Conservation (phyloP, 2,797 vertebrate species). For the Taenioides sp. region DNA sequence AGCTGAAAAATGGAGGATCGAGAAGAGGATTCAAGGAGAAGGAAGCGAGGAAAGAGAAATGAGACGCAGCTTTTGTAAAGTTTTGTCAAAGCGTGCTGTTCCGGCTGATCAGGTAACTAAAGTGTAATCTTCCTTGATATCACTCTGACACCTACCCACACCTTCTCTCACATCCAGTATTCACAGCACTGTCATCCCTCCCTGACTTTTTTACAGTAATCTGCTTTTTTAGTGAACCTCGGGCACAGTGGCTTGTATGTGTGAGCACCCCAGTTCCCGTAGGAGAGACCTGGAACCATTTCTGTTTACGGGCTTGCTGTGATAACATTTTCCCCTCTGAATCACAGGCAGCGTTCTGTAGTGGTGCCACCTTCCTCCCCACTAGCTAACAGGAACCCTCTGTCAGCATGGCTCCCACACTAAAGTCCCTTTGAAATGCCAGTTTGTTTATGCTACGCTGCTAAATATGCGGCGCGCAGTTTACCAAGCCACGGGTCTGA, state of each 20-base stretch:
- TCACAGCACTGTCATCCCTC: constrained; percentile 10
- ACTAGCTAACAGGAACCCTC: constrained; percentile 68
- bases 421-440: constrained; percentile 71
- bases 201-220: constrained; percentile 42
- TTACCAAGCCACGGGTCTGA: constrained; percentile 48
- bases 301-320: constrained; percentile 65
- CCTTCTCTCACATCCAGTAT: background rate
- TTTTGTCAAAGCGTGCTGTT: too few species aligned
- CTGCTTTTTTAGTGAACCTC: constrained; percentile 34
- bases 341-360: constrained; percentile 74
- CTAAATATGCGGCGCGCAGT: constrained; percentile 59
- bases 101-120: too few species aligned
- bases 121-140: background rate
- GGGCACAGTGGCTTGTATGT: constrained; percentile 62
- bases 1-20: too few species aligned
- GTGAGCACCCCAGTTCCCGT: constrained; percentile 59
- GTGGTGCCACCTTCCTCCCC: constrained; percentile 47
- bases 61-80: too few species aligned
- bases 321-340: constrained; percentile 75
- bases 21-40: too few species aligned
- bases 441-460: constrained; percentile 60
- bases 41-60: too few species aligned
- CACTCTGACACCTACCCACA: background rate
- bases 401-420: constrained; percentile 66
- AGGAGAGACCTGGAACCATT: constrained; percentile 64